Evolutionary conservation across 2,113 vertebrate species (phyloP).

Genomic region (Barbus barbus): DNA sequence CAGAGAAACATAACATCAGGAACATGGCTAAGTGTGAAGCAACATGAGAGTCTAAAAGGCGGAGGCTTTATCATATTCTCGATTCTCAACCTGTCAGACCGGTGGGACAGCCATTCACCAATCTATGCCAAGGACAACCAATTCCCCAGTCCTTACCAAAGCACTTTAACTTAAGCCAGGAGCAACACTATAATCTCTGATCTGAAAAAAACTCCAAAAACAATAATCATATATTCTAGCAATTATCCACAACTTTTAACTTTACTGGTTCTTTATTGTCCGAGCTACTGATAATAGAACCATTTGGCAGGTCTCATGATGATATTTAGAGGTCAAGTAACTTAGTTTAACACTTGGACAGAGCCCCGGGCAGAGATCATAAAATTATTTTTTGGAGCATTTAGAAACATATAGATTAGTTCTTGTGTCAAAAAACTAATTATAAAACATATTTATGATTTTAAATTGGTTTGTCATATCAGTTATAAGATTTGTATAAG

Average conservation of each 20-base stretch:
- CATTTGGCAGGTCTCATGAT: not conserved
- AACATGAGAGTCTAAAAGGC: constrained; percentile 34
- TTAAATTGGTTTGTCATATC: too few species aligned
- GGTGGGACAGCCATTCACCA: constrained; percentile 51
- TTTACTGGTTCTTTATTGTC: not conserved
- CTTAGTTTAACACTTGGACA: not conserved
- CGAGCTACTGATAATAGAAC: not conserved
- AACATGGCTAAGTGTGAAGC: constrained; percentile 10
- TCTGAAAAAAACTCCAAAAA: not conserved
- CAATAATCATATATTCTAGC: too few species aligned
- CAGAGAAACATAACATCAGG: constrained; percentile 4
- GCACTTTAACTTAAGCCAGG: not conserved
- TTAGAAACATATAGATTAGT: not conserved
- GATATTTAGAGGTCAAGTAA: not conserved
- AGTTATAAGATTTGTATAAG: too few species aligned
- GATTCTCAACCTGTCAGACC: constrained; percentile 61
- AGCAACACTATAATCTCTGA: not conserved
- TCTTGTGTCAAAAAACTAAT: not conserved
- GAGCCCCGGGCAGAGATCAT: too few species aligned
- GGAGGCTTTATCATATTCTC: constrained; percentile 32
- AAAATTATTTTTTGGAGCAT: too few species aligned
- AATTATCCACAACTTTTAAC: not conserved
- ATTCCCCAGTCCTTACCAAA: not conserved
- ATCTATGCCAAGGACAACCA: constrained; percentile 46
- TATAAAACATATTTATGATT: too few species aligned